phyloP scores from a whole-genome alignment of 2,113 vertebrate species.

The Caloenas nicobarica region DNA sequence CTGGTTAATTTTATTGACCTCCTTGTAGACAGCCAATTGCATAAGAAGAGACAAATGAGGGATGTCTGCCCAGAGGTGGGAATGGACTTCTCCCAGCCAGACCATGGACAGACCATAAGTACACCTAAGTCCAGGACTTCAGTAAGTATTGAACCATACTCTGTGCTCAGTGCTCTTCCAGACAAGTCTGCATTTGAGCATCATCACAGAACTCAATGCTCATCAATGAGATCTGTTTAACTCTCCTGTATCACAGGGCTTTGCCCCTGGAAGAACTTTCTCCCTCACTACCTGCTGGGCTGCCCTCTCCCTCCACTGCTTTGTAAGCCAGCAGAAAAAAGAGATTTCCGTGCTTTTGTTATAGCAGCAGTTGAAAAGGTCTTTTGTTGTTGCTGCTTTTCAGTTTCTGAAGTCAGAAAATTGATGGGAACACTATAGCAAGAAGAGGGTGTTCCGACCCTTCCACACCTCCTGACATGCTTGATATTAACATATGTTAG shows the following conservation, averaged over 20 bases:
- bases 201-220: not conserved
- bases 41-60: not conserved
- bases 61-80: rapidly evolving
- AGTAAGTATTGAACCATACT: rapidly evolving
- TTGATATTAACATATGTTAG: not conserved
- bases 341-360: not conserved
- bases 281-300: not conserved
- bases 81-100: not conserved
- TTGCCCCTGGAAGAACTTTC: rapidly evolving
- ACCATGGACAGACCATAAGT: rapidly evolving
- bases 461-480: not conserved
- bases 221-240: not conserved
- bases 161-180: not conserved
- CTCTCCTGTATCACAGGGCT: not conserved
- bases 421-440: not conserved
- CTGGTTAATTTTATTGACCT: not conserved
- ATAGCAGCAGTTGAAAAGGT: not conserved
- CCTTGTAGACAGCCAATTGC: not conserved
- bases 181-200: not conserved
- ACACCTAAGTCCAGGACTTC: not conserved
- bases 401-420: not conserved
- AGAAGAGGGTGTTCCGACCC: not conserved
- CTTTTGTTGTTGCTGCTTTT: not conserved
- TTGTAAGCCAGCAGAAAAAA: not conserved
- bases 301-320: not conserved